phyloP scores from a whole-genome alignment of 2,797 vertebrate species.

The Danio choprae region DNA sequence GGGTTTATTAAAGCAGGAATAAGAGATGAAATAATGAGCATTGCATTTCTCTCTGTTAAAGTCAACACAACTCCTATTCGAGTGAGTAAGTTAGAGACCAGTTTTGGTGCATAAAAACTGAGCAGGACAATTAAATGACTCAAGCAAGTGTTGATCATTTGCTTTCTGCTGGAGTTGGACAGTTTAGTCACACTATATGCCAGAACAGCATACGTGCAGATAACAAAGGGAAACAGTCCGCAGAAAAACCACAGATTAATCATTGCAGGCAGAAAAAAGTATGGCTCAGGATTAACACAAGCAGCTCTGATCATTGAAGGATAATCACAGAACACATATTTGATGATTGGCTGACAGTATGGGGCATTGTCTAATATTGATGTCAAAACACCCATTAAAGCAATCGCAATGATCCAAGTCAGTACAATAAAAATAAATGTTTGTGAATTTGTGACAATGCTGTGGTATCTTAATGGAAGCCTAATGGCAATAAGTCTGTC shows the following conservation, averaged over 20 bases:
- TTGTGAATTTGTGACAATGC: conserved; percentile 50
- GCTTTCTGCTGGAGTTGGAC: neutral
- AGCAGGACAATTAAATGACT: conserved; percentile 54
- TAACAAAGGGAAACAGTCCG: conserved; percentile 37
- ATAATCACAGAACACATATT: conserved; percentile 58
- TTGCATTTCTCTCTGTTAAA: conserved; percentile 36
- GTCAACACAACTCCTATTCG: conserved; percentile 44
- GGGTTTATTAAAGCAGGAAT: conserved; percentile 53
- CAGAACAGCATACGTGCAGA: conserved; percentile 48
- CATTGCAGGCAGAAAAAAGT: conserved; percentile 29
- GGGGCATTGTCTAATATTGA: conserved; percentile 24
- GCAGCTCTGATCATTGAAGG: conserved; percentile 49
- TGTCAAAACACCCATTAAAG: neutral
- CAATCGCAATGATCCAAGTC: conserved; percentile 37
- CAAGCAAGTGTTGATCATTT: conserved; percentile 42
- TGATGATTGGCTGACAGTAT: conserved; percentile 56
- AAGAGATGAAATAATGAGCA: conserved; percentile 39
- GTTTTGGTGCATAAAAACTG: conserved; percentile 38
- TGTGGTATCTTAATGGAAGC: conserved; percentile 55
- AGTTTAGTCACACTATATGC: conserved; percentile 40
- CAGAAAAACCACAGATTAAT: conserved; percentile 7
- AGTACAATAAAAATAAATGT: conserved; percentile 30
- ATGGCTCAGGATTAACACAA: conserved; percentile 56
- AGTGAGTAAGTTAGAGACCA: conserved; percentile 48
- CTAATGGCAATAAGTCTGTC: conserved; percentile 54